phyloP scores from a whole-genome alignment of 2,113 vertebrate genomes.

The Corydoras maculifer region DNA sequence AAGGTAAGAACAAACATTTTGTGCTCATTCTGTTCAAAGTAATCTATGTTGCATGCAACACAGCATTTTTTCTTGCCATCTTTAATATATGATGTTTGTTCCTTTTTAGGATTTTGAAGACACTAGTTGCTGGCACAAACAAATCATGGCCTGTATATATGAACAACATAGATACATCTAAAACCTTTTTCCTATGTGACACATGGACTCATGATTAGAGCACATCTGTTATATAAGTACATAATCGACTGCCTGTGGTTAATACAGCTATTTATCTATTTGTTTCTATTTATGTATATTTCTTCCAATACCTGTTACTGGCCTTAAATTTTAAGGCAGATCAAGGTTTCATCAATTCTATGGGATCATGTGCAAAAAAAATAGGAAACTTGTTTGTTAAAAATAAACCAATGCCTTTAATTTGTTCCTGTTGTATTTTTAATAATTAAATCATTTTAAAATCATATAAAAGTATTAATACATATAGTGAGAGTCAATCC shows the following conservation, averaged over 20 bases:
- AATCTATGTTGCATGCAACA: not conserved
- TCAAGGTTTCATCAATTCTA: constrained; percentile 26
- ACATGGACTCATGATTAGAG: constrained; percentile 19
- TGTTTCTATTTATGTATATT: constrained; percentile 37
- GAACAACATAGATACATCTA: constrained; percentile 25
- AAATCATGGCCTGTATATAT: constrained; percentile 38
- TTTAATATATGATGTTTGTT: not conserved
- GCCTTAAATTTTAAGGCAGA: constrained; percentile 21
- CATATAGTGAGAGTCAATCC: not conserved
- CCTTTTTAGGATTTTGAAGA: constrained; percentile 30
- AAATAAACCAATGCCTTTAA: constrained; percentile 53
- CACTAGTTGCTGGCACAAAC: constrained; percentile 16
- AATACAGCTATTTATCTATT: constrained; percentile 24
- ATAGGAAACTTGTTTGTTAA: constrained; percentile 57
- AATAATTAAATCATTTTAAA: constrained; percentile 31
- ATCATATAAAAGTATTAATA: not conserved
- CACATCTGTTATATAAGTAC: constrained; percentile 10
- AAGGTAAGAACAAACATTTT: constrained; percentile 40
- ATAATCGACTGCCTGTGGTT: constrained; percentile 38
- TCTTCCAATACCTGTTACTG: constrained; percentile 50
- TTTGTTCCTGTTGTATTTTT: constrained; percentile 47
- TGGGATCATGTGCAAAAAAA: constrained; percentile 36
- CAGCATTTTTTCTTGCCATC: not conserved
- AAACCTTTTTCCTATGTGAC: constrained; percentile 26
- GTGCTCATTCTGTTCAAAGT: constrained; percentile 32